Evolutionary conservation across 2,888 invertebrate species (phyloP).

Genomic region (Drosophila algonquin): DNA sequence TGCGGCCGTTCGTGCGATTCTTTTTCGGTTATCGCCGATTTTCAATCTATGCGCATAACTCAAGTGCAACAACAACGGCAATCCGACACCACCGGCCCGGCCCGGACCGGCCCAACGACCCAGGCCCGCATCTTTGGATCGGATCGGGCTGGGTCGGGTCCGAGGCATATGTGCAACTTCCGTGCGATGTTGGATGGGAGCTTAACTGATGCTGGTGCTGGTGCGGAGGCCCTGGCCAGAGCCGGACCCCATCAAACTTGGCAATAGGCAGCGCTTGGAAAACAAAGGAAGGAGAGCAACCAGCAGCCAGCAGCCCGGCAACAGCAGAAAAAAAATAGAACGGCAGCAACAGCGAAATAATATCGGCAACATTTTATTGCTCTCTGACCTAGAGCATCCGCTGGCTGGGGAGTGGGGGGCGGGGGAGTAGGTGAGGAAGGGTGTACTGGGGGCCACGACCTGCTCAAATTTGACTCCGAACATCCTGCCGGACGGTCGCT

Average conservation of each 20-base stretch:
- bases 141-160: conserved; percentile 10
- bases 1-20: conserved; percentile 67
- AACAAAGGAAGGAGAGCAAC: conserved; percentile 10
- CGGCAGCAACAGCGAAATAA: conserved; percentile 69
- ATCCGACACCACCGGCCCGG: conserved; percentile 52
- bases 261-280: conserved; percentile 66
- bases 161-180: conserved; percentile 79
- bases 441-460: conserved; percentile 41
- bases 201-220: conserved; percentile 76
- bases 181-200: conserved; percentile 54
- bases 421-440: conserved; percentile 14
- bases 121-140: conserved; percentile 63
- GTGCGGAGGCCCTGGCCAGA: conserved; percentile 2
- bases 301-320: neutral
- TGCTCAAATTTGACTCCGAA: conserved; percentile 74
- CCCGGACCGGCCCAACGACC: conserved; percentile 17
- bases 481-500: conserved; percentile 51
- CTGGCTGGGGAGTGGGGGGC: neutral
- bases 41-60: conserved; percentile 80
- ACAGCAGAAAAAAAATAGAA: conserved; percentile 55
- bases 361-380: conserved; percentile 82
- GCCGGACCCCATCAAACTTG: conserved; percentile 70
- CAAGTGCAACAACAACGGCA: conserved; percentile 59
- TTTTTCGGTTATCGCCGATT: conserved; percentile 78
- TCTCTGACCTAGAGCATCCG: conserved; percentile 74